These are phyloP conservation scores for Plecturocebus donacophilus DNA, from an alignment of 2,113 vertebrate genomes.

Conservation along the genomic window DNA sequence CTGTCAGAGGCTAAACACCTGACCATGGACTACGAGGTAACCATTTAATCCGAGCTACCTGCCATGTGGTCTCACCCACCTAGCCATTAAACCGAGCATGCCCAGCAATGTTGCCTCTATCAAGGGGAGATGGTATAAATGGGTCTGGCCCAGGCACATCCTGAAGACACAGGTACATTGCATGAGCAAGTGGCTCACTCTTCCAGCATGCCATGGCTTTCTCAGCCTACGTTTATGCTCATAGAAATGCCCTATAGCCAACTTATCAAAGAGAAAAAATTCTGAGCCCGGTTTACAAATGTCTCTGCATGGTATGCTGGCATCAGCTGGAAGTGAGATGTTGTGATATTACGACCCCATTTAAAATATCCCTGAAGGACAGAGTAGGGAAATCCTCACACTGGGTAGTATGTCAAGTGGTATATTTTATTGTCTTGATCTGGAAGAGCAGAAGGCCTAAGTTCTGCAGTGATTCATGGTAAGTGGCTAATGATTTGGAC, in stretches of 20 bases:
- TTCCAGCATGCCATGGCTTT: not conserved
- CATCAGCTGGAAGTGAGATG: not conserved
- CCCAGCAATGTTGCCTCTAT: not conserved
- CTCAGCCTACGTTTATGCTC: not conserved
- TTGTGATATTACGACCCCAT: no score
- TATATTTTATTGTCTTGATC: not conserved
- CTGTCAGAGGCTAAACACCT: conserved; percentile 11
- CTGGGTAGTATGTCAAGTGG: no score
- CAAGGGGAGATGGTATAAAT: not conserved
- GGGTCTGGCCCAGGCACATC: not conserved
- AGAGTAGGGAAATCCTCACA: not conserved
- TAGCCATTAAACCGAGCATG: not conserved
- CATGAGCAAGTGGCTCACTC: not conserved
- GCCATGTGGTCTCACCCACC: not conserved
- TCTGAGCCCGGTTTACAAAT: not conserved
- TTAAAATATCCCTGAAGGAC: not conserved
- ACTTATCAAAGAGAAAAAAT: not conserved
- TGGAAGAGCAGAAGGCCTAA: not conserved
- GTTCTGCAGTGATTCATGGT: not conserved
- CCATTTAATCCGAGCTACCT: not conserved
- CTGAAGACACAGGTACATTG: not conserved
- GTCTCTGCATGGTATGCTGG: not conserved
- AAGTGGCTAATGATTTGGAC: not conserved
- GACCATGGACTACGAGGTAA: not conserved
- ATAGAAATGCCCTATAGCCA: not conserved